Percentiles rank a stretch among this genome's conserved stretches.
Conservation (phyloP, 2,113 vertebrate species). For the Ammodytes dubius region DNA sequence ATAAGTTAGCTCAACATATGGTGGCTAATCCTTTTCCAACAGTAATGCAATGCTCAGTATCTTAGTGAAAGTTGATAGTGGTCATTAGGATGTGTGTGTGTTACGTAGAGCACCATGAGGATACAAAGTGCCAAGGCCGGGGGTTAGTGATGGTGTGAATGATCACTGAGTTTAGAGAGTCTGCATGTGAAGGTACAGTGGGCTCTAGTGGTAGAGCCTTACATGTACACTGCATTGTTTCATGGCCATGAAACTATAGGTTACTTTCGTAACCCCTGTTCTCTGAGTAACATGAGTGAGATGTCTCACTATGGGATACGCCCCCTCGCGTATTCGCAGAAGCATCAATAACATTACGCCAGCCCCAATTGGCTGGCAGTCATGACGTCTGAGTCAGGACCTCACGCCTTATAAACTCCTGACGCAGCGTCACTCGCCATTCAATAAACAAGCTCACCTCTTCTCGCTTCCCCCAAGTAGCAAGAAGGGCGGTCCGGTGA, state of each 20-base stretch:
- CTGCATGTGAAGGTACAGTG: constrained; percentile 17
- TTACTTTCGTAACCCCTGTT: no score
- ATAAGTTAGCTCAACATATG: constrained; percentile 40
- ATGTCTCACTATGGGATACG: no score
- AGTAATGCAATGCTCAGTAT: constrained; percentile 19
- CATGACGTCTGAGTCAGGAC: no score
- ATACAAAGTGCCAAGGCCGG: constrained; percentile 24
- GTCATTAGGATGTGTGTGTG: not conserved
- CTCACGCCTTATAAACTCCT: no score
- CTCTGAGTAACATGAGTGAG: no score
- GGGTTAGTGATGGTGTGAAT: constrained; percentile 13
- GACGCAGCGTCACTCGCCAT: no score
- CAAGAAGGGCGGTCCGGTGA: no score
- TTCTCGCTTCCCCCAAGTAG: no score
- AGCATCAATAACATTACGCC: no score
- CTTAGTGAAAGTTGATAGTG: constrained; percentile 9
- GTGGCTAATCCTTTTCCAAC: constrained; percentile 29
- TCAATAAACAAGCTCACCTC: no score
- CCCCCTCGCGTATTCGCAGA: no score
- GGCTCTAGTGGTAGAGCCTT: constrained; percentile 31
- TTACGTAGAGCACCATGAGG: constrained; percentile 16
- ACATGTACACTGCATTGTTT: not conserved
- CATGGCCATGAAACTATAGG: not conserved
- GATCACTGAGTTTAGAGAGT: not conserved
- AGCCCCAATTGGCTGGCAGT: no score